These are phyloP conservation scores for Tipula vernalis DNA, from an alignment of 2,888 invertebrate species.

Conservation along the genomic window DNA sequence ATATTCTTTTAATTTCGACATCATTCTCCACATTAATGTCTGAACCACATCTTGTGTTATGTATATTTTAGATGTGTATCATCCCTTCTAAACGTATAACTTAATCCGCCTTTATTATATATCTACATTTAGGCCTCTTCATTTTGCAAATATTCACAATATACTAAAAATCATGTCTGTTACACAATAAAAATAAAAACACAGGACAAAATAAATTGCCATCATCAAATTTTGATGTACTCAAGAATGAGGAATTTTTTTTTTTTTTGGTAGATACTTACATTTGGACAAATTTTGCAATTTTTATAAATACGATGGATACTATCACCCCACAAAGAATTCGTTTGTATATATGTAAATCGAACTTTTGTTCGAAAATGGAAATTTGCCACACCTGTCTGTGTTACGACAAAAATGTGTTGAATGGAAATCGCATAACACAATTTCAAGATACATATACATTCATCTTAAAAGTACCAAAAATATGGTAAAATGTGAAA, in stretches of 20 bases:
- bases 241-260: neutral
- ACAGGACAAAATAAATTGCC: neutral
- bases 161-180: too few relatives aligned
- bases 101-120: too few relatives aligned
- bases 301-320: neutral
- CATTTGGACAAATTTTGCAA: neutral
- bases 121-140: too few relatives aligned
- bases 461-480: neutral
- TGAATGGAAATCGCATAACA: neutral
- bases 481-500: neutral
- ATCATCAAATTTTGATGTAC: neutral
- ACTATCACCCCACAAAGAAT: neutral
- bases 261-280: too few relatives aligned
- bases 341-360: neutral
- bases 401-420: neutral
- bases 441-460: neutral
- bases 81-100: too few relatives aligned
- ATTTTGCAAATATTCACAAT: too few relatives aligned
- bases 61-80: too few relatives aligned
- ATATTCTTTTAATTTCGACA: too few relatives aligned
- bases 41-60: too few relatives aligned
- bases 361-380: neutral
- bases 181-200: neutral
- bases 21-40: too few relatives aligned
- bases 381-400: neutral